A percentile compares a stretch with the other conserved stretches of the same genome.
Evolutionary conservation across 2,113 vertebrate species (phyloP).

Genomic region (Dipodomys stephensi): DNA sequence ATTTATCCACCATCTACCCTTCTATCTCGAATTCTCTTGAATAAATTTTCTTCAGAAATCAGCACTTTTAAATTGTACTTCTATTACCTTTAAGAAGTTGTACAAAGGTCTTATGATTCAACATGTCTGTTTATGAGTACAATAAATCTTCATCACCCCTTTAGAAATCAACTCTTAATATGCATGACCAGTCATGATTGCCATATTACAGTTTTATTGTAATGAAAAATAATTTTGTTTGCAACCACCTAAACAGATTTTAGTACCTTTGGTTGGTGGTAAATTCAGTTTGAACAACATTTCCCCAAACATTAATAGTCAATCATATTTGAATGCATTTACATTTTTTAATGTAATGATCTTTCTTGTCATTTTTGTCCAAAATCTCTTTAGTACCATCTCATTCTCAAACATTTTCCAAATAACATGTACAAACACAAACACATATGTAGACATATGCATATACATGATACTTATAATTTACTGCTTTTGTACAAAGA

Average conservation of each 20-base stretch:
- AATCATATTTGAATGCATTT: neutral
- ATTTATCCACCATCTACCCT: neutral
- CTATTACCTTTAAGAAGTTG: no score
- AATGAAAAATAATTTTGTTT: neutral
- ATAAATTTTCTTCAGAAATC: no score
- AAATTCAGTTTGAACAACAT: neutral
- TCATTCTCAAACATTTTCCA: neutral
- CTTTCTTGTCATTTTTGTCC: no score
- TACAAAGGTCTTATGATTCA: no score
- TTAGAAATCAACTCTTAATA: neutral
- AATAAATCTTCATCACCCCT: neutral
- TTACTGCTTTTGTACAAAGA: neutral
- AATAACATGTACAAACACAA: neutral
- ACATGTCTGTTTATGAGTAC: no score
- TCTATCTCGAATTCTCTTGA: no score
- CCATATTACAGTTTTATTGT: neutral
- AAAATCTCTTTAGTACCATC: neutral
- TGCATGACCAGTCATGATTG: neutral
- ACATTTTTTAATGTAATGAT: neutral
- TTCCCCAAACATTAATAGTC: neutral
- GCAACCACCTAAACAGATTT: neutral
- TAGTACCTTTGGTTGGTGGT: neutral
- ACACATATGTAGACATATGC: accelerated
- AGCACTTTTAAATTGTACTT: no score
- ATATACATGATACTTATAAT: neutral